These are phyloP conservation scores for Augochlorella aurata DNA, from an alignment of 2,888 invertebrate species.

Conservation along the genomic window DNA sequence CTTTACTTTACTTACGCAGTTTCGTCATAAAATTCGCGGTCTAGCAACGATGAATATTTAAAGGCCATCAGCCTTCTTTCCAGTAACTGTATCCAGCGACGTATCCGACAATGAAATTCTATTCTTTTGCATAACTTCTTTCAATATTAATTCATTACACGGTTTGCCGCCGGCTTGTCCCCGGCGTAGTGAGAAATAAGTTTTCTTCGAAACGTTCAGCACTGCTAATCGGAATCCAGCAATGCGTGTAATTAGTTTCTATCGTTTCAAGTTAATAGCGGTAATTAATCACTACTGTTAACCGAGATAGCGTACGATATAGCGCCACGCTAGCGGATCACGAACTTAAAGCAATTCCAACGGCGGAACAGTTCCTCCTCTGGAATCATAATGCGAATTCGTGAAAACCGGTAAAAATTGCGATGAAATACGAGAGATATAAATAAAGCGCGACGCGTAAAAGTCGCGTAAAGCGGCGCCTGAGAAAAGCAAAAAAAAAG, in stretches of 20 bases:
- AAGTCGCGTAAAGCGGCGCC: neutral
- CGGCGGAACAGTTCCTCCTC: neutral
- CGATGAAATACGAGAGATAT: too few relatives aligned
- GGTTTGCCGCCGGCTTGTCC: neutral
- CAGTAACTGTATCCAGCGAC: too few relatives aligned
- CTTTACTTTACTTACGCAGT: too few relatives aligned
- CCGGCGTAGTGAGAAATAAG: neutral
- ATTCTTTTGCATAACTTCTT: neutral
- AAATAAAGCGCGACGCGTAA: neutral
- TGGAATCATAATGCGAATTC: neutral
- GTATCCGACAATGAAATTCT: too few relatives aligned
- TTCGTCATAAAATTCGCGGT: too few relatives aligned
- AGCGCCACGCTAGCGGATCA: neutral
- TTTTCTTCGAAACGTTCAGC: neutral
- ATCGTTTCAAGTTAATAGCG: conserved; percentile 1
- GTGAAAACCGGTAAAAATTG: too few relatives aligned
- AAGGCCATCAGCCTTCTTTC: too few relatives aligned
- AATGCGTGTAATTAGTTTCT: conserved; percentile 3
- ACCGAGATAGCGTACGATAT: neutral
- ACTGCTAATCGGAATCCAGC: neutral
- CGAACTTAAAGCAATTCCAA: neutral
- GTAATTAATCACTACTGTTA: conserved; percentile 14
- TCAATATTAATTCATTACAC: neutral
- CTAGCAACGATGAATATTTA: too few relatives aligned
- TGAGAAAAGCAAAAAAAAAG: too few relatives aligned